A percentile compares a stretch with the other conserved stretches of the same genome.
phyloP scores from a whole-genome alignment of 2,888 invertebrate genomes.

The Diaphora mendica region DNA sequence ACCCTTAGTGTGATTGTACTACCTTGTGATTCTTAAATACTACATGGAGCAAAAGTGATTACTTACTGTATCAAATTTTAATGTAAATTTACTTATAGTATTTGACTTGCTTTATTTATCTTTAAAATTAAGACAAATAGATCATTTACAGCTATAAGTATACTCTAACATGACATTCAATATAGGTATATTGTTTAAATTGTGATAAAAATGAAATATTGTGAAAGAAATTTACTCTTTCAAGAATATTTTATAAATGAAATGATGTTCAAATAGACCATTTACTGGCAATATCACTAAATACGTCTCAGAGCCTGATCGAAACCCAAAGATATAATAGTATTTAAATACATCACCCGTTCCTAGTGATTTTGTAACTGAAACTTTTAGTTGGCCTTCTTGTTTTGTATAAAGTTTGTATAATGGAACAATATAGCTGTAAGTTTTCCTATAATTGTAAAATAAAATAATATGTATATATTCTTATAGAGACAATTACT shows the following conservation, averaged over 20 bases:
- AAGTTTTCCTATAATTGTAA: no score
- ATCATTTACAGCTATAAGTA: constrained; percentile 17
- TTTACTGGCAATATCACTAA: background rate
- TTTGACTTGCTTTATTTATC: background rate
- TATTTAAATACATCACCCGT: no score
- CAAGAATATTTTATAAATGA: background rate
- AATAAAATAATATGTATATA: no score
- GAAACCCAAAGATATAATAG: background rate
- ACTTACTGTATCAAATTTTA: background rate
- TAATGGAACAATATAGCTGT: no score
- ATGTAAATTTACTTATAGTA: background rate
- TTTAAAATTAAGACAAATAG: constrained; percentile 14
- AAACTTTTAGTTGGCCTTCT: no score
- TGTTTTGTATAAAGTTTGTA: no score
- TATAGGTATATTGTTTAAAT: constrained; percentile 17
- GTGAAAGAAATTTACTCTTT: background rate
- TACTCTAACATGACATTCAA: constrained; percentile 14
- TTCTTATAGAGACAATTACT: background rate
- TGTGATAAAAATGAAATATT: background rate
- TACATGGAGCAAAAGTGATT: background rate
- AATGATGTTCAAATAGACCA: background rate
- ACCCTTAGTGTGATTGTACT: background rate
- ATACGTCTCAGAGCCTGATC: background rate
- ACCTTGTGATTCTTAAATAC: background rate
- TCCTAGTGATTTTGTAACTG: no score